phyloP scores from a whole-genome alignment of 92 coral and sea anemone species.

The Epizoanthus scotinus region DNA sequence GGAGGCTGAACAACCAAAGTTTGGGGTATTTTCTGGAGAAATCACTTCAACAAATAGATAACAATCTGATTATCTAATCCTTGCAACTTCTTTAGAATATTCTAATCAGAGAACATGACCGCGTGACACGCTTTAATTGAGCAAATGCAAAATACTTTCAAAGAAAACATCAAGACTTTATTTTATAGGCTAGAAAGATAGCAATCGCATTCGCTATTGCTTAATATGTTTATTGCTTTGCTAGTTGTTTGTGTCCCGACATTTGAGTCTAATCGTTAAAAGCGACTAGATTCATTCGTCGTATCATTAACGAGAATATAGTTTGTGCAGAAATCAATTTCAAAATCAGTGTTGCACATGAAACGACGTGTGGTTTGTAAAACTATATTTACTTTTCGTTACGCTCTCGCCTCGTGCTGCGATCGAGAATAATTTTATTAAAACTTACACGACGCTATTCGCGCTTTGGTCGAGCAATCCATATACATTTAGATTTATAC shows the following conservation, averaged over 20 bases:
- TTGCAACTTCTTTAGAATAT: neutral
- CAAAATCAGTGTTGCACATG: neutral
- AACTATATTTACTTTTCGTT: neutral
- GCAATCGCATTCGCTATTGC: neutral
- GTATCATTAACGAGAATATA: neutral
- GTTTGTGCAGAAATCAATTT: constrained; percentile 6
- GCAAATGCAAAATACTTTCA: neutral
- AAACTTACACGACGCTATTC: neutral
- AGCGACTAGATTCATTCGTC: neutral
- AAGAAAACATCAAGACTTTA: neutral
- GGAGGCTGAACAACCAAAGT: no score
- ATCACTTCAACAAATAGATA: no score
- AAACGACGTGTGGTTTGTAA: neutral
- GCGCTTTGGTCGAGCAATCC: constrained; percentile 6
- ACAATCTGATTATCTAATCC: neutral
- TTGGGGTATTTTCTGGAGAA: no score
- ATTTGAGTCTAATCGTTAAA: neutral
- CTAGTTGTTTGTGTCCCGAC: neutral
- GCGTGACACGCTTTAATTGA: neutral
- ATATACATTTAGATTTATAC: neutral
- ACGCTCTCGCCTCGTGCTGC: neutral
- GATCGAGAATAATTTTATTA: constrained; percentile 4
- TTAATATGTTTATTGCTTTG: neutral
- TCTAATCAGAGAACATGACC: neutral
- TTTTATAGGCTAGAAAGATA: neutral